Conservation (phyloP, 2,113 vertebrate species). For the Gnathonemus longibarbis region DNA sequence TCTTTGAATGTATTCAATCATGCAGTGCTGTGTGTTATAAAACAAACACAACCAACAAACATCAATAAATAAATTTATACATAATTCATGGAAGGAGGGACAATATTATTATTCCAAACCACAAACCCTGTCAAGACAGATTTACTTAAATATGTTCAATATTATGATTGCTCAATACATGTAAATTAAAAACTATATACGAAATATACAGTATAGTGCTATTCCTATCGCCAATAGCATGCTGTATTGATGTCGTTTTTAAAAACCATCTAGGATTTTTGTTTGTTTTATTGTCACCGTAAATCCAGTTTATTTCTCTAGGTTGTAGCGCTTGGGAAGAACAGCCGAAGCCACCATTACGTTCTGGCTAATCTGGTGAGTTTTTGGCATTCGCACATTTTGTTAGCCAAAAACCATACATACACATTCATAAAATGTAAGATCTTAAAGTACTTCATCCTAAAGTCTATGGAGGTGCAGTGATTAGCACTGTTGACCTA, state of each 20-base stretch:
- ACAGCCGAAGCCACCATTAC: constrained; percentile 93
- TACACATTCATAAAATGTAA: neutral
- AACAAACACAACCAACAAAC: neutral
- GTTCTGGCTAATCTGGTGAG: constrained; percentile 98
- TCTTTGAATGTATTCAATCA: neutral
- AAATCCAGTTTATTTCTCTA: constrained; percentile 56
- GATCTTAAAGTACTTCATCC: neutral
- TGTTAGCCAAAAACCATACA: neutral
- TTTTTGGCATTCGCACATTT: neutral
- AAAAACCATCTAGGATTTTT: neutral
- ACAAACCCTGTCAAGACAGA: neutral
- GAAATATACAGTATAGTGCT: neutral
- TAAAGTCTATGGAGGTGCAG: neutral
- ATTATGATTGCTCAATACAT: neutral
- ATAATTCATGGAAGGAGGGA: neutral
- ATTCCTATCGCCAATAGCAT: neutral
- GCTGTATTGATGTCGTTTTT: neutral
- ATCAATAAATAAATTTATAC: neutral
- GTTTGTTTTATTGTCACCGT: neutral
- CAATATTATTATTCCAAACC: neutral
- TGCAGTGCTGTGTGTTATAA: neutral
- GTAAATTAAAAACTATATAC: neutral
- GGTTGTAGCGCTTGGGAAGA: constrained; percentile 89
- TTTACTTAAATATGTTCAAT: neutral
- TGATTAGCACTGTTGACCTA: neutral